Base-by-base conservation (phyloP, 2,888 invertebrate genomes). In the Synergus umbraculus region DNA sequence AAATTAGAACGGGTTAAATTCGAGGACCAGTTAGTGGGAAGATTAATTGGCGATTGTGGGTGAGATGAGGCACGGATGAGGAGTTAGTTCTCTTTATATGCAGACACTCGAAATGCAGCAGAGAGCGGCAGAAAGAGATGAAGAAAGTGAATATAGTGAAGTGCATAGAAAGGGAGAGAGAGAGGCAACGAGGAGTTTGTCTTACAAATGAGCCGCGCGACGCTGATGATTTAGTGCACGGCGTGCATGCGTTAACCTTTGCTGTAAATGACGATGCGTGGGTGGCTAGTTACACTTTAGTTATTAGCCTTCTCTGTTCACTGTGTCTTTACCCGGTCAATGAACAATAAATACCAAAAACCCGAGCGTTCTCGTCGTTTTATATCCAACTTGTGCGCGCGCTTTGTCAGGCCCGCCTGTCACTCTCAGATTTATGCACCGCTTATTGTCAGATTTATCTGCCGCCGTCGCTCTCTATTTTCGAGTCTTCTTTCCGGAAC, bases 201-300 rank as follows among this genome's bases (percentile, higher is more conserved):
- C 91, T 91, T 91, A 89, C 90, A 91, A 91, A 91, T 91, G 91
- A 90, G 91, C 88, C 91, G 88, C 86, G 89, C 88, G 89, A 91
- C 90, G 90, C 88, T 84, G 87, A 90, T 91, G 91, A 91, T 91
- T 91, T 90, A 91, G 87, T 88, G 83, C 87, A 84, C 82, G 79
- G 85, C 85, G 83, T 73, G 78, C 67, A 73, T 69, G 85, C 86
- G 86, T 87, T 87, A 88, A 88, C 88, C 89, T 89, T 88, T 88
- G 83, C 86, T 82, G 76, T 85, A 82, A 81, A 84, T 86, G 87
- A 87, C 86, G 84, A 77, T 79, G 82, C 86, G 86, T 84, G 85
- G 87, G 86, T 84, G 83, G 85, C 83, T 86, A 83, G 86, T 85
- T 87, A 85, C 83, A 80, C 83, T 88, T 85, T 83, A 84, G 82